Base-by-base conservation (phyloP, 2,888 invertebrate species). In the Dasypogon diadema region DNA sequence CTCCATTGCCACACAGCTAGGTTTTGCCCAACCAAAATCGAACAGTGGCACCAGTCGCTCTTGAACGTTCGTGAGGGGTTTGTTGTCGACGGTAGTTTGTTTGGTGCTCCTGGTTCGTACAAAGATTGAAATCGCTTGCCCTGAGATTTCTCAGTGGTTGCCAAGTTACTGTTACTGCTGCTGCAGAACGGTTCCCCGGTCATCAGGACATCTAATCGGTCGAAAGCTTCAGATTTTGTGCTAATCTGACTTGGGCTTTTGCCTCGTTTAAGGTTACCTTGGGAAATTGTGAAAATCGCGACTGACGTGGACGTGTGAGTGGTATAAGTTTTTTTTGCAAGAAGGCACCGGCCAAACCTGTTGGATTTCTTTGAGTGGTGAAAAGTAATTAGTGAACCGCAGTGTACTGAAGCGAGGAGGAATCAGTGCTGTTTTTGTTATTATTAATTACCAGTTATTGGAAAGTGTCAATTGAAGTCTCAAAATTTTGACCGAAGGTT, bases 401-500 rank as follows among this genome's bases (percentile, higher is more conserved):
- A 48, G 65, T 65, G 21, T 46, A 22, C 26, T 30, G 30, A 30
- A 22, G 46, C 46, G 14, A 18, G 58, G 12, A 26, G 24, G 6
- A 5, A 37, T 60, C 16, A 30, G 24, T 74, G 48, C 34, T 22
- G 2, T 46, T 74, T 30, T 55, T 21, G 22, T 12, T 22, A 21
- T 26, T 26, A 2, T 21, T 30, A 21, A 63, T 68, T 68, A 24
- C 10, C 58, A 63, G 74, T 72, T 75, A 42, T 72, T 75, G 70
- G 77, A 75, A 60, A 80, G 79, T 79, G 76, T 42, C 30, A 75
- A 78, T 72, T 75, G 74, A 73, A 73, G 58, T 51, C 70, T 83
- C 86, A 86, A 86, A 86, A 86, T 86, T 86, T 85, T 86, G 81
- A 86, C 86, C 85, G 86, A 86, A 82, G 84, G 83, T 80, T 84